Base-by-base conservation (phyloP, 2,797 vertebrate species). In the Falco rusticolus region DNA sequence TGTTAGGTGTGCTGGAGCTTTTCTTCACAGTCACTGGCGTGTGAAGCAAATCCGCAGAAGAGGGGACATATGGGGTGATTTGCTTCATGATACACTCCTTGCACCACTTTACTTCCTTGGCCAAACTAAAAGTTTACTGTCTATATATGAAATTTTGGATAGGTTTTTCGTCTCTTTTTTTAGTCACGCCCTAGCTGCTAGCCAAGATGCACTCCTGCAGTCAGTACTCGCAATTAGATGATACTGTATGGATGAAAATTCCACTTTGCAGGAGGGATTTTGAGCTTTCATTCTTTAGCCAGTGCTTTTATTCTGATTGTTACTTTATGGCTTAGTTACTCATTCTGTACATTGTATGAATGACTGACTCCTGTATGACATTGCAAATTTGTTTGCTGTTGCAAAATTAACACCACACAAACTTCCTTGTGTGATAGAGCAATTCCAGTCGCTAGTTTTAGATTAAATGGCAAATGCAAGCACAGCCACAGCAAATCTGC, bases 71-170 rank as follows among this genome's bases (percentile, higher is more conserved):
- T 8, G n/a, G 15, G 28, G 14, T 92, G 12, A 61, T 86, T 60
- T 75, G 5, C 8, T 84, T 90, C 56, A 60, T 53, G 54, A 54
- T 53, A 18, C 6, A 16, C 13, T 71, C 18, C 39, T 48, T 51
- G 24, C 16, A 43, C 11, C 6, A 16, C 26, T 71, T 59, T 13
- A 37, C 7, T 82, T 78, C 10, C 18, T 87, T 77, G 60, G 22
- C n/a, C 77, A 25, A 85, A 51, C 45, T 65, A 39, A 47, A 82
- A 63, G 20, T 76, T 87, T 84, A 39, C 26, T 60, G 39, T 54
- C 9, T 17, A 59, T 0, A 0, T 34, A 39, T 33, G 6, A 1
- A 7, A 14, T 63, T 83, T 81, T 54, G 45, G 1, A 26, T 66
- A 39, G 11, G 1, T 71, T 71, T 93, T 87, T 25, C 53, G 87